Conservation (phyloP, 2,113 vertebrate species). For the Hoplias malabaricus region DNA sequence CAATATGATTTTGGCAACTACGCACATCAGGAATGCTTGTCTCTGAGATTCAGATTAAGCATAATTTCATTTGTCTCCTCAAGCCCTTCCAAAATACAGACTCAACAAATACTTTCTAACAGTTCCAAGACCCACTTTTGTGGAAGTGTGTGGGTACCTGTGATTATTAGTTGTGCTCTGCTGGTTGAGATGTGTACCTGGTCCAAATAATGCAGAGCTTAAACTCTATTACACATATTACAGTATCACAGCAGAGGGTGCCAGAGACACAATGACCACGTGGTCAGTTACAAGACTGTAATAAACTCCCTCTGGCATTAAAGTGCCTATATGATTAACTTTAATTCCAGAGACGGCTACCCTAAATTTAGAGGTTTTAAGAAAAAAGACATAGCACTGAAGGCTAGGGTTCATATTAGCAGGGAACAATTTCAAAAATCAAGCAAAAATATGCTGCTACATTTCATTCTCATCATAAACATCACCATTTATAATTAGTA, state of each 20-base stretch:
- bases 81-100: not conserved
- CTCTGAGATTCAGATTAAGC: slow-evolving; percentile 41
- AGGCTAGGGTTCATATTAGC: slow-evolving; percentile 57
- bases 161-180: not conserved
- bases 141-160: not conserved
- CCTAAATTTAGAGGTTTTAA: slow-evolving; percentile 50
- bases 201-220: slow-evolving; percentile 28
- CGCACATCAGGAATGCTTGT: slow-evolving; percentile 62
- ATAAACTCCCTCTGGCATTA: slow-evolving; percentile 60
- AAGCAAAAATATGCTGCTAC: slow-evolving; percentile 50
- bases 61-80: slow-evolving; percentile 19
- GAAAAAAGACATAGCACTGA: slow-evolving; percentile 51
- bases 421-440: slow-evolving; percentile 25
- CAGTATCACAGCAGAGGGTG: slow-evolving; percentile 53
- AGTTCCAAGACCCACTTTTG: not conserved
- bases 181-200: not conserved
- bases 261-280: slow-evolving; percentile 50
- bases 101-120: not conserved
- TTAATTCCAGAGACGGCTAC: slow-evolving; percentile 33
- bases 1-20: slow-evolving; percentile 71
- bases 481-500: slow-evolving; percentile 46
- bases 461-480: slow-evolving; percentile 54
- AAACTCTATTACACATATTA: slow-evolving; percentile 51
- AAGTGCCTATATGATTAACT: slow-evolving; percentile 65
- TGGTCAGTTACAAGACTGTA: slow-evolving; percentile 51